These are phyloP conservation scores for Arenaria interpres DNA, from an alignment of 2,113 vertebrate genomes.

Conservation along the genomic window DNA sequence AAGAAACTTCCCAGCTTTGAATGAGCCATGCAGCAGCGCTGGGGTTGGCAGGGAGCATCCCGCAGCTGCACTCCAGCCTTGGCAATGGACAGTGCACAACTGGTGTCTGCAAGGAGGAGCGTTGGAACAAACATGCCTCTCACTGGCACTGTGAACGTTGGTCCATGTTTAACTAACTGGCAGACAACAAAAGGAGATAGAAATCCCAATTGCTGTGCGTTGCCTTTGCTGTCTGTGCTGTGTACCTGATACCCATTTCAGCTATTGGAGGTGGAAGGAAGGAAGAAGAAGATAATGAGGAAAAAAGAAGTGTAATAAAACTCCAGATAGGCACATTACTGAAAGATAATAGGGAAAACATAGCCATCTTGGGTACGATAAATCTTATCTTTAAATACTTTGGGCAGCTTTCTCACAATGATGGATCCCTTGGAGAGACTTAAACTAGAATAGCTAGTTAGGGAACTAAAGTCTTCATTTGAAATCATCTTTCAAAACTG, in stretches of 20 bases:
- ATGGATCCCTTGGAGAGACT: not conserved
- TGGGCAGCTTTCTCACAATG: not conserved
- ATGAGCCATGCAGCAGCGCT: not conserved
- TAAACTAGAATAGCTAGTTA: not conserved
- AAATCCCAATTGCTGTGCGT: not conserved
- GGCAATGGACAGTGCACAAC: not conserved
- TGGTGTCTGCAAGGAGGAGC: not conserved
- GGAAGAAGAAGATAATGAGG: conserved; percentile 2
- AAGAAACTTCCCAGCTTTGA: not conserved
- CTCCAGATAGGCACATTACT: not conserved
- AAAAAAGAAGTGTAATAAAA: conserved; percentile 27
- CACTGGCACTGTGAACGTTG: not conserved
- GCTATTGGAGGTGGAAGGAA: not conserved
- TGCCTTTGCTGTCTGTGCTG: not conserved
- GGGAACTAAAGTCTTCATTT: not conserved
- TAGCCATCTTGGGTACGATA: not conserved
- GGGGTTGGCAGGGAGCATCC: not conserved
- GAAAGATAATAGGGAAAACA: not conserved
- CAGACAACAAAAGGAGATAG: not conserved
- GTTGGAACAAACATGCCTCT: not conserved
- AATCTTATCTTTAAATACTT: conserved; percentile 33
- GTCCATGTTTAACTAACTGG: not conserved
- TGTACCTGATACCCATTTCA: not conserved
- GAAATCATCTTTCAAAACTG: not conserved
- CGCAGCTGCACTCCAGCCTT: not conserved